Conservation (phyloP, 1,140 invertebrate genomes). For the Branchinecta lindahli region DNA sequence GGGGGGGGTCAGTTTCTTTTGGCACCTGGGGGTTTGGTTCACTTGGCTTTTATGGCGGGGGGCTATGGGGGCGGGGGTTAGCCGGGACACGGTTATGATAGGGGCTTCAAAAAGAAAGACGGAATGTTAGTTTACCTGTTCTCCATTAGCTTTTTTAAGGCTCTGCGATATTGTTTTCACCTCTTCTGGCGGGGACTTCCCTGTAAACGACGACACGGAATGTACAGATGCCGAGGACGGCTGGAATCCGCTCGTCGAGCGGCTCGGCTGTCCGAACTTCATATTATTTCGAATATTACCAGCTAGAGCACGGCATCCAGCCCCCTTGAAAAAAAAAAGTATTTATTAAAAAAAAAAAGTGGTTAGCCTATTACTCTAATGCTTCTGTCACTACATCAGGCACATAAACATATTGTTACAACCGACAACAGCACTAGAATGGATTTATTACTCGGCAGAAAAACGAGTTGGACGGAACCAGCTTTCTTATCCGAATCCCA, state of each 20-base stretch:
- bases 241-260: not conserved
- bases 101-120: not conserved
- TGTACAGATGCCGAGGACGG: not conserved
- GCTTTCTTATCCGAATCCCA: too few species aligned
- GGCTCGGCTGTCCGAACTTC: not conserved
- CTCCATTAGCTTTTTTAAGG: not conserved
- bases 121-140: not conserved
- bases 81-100: not conserved
- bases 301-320: not conserved
- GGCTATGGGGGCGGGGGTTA: not conserved
- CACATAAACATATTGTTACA: too few species aligned
- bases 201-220: not conserved
- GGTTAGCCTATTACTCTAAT: too few species aligned
- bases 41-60: not conserved
- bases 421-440: too few species aligned
- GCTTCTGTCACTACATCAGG: too few species aligned
- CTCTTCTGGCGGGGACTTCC: not conserved
- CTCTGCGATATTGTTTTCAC: slow-evolving; percentile 6
- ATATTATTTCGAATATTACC: not conserved
- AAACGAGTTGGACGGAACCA: too few species aligned
- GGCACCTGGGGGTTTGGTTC: not conserved
- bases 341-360: not conserved
- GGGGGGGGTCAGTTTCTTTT: not conserved
- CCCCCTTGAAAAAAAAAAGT: not conserved
- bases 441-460: too few species aligned